Base-by-base conservation (phyloP, 2,113 vertebrate genomes). In the Lophochroa leadbeateri region DNA sequence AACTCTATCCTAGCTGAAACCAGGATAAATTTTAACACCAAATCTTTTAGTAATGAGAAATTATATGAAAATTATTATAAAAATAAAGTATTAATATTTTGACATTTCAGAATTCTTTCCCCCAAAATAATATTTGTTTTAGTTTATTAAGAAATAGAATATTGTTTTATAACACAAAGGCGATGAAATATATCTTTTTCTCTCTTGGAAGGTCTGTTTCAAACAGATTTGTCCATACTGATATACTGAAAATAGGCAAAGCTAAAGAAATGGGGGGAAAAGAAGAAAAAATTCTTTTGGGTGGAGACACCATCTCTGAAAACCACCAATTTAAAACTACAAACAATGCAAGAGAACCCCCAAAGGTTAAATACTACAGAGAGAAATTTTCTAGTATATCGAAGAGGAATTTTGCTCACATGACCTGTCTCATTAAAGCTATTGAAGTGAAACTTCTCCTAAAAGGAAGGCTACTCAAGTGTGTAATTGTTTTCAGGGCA, bases 401-500 rank as follows among this genome's bases (percentile, higher is more conserved):
- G 76, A 75, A 64, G n/a, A 91, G n/a, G 58, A 93, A 80, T 91
- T 92, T 92, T 92, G 23, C 52, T 94, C 77, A 85, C 49, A 19
- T 10, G 17, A 35, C n/a, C 52, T 44, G 46, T 68, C 86, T 96
- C 69, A 96, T 93, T 96, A 94, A 96, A 91, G 19, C 18, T 82
- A 57, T 33, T 82, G 81, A 79, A 92, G 88, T 93, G 83, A 81
- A 95, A 96, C 88, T 23, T 49, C 70, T 95, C 35, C 58, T 76
- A 65, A 82, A 70, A 79, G 61, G 55, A 84, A 75, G 41, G 25
- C 17, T 93, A 65, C 76, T 95, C 31, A 0, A 86, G 82, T 88
- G 82, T 95, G 82, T 94, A 94, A 94, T 94, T 94, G 65, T 87
- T 90, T 91, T 57, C 44, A 89, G 70, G 77, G 65, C 31, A 79